These are phyloP conservation scores for Drosophila bunnanda DNA, from an alignment of 2,888 invertebrate genomes.

Conservation along the genomic window DNA sequence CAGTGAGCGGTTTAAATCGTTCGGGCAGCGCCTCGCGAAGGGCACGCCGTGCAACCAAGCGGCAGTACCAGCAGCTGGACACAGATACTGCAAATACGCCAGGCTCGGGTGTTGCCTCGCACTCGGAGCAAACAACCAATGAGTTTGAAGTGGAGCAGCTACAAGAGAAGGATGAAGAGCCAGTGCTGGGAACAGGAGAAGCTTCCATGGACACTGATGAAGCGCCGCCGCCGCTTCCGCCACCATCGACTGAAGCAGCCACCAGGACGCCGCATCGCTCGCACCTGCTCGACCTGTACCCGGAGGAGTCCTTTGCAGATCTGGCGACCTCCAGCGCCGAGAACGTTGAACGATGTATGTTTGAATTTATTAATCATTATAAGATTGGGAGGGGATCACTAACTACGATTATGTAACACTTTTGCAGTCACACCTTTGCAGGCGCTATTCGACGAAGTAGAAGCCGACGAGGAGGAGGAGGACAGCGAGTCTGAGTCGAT, in stretches of 20 bases:
- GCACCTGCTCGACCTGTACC: slow-evolving; percentile 86
- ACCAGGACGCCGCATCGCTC: slow-evolving; percentile 84
- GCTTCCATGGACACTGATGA: slow-evolving; percentile 27
- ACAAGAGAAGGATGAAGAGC: neutral
- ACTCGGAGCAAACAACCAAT: slow-evolving; percentile 3
- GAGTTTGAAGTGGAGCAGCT: neutral
- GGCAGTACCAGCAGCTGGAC: slow-evolving; percentile 46
- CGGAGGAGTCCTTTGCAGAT: slow-evolving; percentile 74
- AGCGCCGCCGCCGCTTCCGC: neutral
- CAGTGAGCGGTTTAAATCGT: slow-evolving; percentile 42
- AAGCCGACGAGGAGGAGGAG: slow-evolving; percentile 87
- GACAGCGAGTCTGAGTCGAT: slow-evolving; percentile 76
- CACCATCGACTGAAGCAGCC: slow-evolving; percentile 27
- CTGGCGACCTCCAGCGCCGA: slow-evolving; percentile 18
- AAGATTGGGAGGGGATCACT: neutral
- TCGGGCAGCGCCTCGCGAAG: slow-evolving; percentile 45
- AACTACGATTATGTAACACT: slow-evolving; percentile 14
- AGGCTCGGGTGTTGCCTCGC: slow-evolving; percentile 4
- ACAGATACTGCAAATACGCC: slow-evolving; percentile 12
- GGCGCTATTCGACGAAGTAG: slow-evolving; percentile 81
- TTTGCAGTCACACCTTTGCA: slow-evolving; percentile 67
- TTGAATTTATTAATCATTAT: neutral
- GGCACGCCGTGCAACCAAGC: slow-evolving; percentile 50
- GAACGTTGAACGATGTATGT: slow-evolving; percentile 63
- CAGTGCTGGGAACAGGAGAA: neutral